Conservation (phyloP, 2,888 invertebrate species). For the Troilus luridus region DNA sequence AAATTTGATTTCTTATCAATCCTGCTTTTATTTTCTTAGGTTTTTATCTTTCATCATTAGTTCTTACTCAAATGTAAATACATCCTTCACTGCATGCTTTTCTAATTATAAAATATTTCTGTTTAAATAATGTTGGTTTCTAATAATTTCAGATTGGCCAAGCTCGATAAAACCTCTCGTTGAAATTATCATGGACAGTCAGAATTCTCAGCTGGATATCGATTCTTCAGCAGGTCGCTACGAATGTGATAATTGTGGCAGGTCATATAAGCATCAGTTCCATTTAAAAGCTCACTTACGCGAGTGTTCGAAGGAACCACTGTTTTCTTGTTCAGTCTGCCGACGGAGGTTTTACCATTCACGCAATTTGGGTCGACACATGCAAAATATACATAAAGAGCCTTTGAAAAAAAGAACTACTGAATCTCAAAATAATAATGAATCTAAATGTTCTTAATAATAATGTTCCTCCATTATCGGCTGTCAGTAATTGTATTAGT, state of each 20-base stretch:
- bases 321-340: conserved; percentile 60
- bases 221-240: conserved; percentile 49
- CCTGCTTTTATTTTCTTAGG: not conserved
- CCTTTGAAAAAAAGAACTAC: conserved; percentile 29
- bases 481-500: not conserved
- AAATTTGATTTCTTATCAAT: not conserved
- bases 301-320: conserved; percentile 61
- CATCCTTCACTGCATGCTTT: not conserved
- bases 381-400: conserved; percentile 62
- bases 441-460: not conserved
- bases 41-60: not conserved
- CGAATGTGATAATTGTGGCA: conserved; percentile 60
- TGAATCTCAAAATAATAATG: conserved; percentile 18
- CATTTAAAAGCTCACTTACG: conserved; percentile 62
- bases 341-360: conserved; percentile 60
- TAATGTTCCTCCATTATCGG: not conserved
- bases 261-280: conserved; percentile 61
- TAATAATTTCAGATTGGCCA: conserved; percentile 54
- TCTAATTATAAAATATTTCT: not conserved
- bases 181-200: conserved; percentile 50
- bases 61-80: not conserved
- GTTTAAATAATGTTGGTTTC: not conserved
- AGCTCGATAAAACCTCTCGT: conserved; percentile 50
- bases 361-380: conserved; percentile 61
- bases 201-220: not conserved